These are phyloP conservation scores for Dendropsophus ebraccatus DNA, from an alignment of 2,113 vertebrate genomes.

Conservation along the genomic window DNA sequence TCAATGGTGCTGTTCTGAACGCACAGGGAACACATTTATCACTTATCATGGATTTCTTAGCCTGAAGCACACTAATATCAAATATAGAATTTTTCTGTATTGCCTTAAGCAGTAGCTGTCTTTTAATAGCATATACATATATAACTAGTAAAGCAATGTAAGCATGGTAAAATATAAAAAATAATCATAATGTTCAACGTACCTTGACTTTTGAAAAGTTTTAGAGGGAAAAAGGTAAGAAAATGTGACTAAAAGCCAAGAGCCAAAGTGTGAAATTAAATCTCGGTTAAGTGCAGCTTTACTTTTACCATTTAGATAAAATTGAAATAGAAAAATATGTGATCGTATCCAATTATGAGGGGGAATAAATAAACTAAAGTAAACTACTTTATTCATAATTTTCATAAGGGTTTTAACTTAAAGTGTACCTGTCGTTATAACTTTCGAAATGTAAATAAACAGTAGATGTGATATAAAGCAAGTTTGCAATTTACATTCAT, in stretches of 20 bases:
- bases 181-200: neutral
- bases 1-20: constrained; percentile 9
- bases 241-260: constrained; percentile 17
- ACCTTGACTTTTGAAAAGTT: neutral
- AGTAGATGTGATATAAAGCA: too few species aligned
- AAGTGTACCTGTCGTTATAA: too few species aligned
- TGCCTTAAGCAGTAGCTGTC: neutral
- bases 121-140: constrained; percentile 5
- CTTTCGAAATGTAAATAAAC: too few species aligned
- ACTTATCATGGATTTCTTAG: neutral
- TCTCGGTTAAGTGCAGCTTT: neutral
- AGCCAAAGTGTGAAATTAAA: constrained; percentile 13
- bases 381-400: neutral
- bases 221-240: neutral
- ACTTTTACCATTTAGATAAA: neutral
- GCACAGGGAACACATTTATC: neutral
- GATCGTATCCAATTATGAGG: neutral
- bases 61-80: neutral
- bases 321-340: neutral
- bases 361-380: neutral
- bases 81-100: neutral
- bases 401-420: too few species aligned
- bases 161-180: neutral
- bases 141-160: neutral
- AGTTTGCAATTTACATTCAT: too few species aligned